Conservation (phyloP, 35 echinoderm and acorn worm genomes). For the Apostichopus californicus region DNA sequence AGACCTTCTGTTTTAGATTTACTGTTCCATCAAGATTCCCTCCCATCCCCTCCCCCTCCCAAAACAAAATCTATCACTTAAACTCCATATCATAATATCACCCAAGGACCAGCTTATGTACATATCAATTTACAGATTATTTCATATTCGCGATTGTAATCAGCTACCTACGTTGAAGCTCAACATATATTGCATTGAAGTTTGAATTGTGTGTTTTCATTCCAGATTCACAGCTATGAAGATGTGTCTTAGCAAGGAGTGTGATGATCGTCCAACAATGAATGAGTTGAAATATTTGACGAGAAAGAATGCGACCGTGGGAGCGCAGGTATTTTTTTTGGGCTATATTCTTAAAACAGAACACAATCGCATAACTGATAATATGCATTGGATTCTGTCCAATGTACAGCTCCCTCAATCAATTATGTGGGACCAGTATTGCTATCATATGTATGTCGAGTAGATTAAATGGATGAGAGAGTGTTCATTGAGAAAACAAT, state of each 20-base stretch:
- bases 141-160: background rate
- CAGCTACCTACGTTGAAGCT: background rate
- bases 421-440: too few species aligned
- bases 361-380: too few species aligned
- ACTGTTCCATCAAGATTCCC: background rate
- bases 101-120: too few species aligned
- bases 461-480: too few species aligned
- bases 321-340: background rate
- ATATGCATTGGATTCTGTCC: too few species aligned
- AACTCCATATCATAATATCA: too few species aligned
- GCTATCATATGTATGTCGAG: too few species aligned
- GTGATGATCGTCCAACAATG: background rate
- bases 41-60: background rate
- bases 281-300: background rate
- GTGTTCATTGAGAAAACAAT: too few species aligned
- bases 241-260: background rate
- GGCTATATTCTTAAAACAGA: too few species aligned
- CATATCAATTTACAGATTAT: background rate
- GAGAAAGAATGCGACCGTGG: background rate
- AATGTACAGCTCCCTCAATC: too few species aligned
- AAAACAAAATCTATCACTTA: too few species aligned
- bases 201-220: background rate
- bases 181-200: background rate
- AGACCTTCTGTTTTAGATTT: background rate
- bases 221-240: background rate